Percentiles rank a stretch among this genome's conserved stretches.
phyloP scores from a whole-genome alignment of 1,140 invertebrate genomes.

The Scaptomyza hsui region DNA sequence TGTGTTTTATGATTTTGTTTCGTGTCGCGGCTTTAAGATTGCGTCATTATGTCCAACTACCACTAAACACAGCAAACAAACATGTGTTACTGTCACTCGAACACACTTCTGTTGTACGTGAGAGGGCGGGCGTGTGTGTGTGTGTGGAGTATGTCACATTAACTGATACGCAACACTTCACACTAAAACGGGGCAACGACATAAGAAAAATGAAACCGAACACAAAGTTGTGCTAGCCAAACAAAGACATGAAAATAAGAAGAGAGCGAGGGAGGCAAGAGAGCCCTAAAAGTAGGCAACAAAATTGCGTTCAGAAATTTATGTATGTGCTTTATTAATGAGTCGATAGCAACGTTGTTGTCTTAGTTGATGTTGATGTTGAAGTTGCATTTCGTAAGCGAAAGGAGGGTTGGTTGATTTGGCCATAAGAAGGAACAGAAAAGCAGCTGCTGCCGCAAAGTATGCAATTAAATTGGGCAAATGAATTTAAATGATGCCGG shows the following conservation, averaged over 20 bases:
- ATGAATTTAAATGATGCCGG: constrained; percentile 50
- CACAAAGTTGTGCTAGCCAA: constrained; percentile 31
- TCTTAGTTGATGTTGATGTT: constrained; percentile 9
- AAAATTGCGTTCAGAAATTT: constrained; percentile 38
- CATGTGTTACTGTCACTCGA: constrained; percentile 69
- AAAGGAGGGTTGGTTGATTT: not conserved
- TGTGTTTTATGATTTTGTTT: not conserved
- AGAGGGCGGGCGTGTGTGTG: constrained; percentile 18
- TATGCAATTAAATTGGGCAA: constrained; percentile 58
- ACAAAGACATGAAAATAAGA: not conserved
- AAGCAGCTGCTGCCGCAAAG: constrained; percentile 46
- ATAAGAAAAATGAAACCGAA: constrained; percentile 38
- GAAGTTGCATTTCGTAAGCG: constrained; percentile 25
- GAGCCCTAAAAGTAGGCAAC: constrained; percentile 32
- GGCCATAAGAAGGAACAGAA: constrained; percentile 24
- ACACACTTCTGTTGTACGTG: not conserved
- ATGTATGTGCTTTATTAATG: constrained; percentile 55
- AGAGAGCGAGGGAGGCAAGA: not conserved
- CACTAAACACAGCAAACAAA: constrained; percentile 64
- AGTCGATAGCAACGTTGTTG: constrained; percentile 33
- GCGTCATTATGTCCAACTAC: constrained; percentile 47
- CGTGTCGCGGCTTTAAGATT: constrained; percentile 23
- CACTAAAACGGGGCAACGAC: constrained; percentile 65
- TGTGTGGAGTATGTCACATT: constrained; percentile 72
- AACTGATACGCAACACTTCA: constrained; percentile 81